These are phyloP conservation scores for Psylliodes chrysocephalus DNA, from an alignment of 2,888 invertebrate genomes.

Conservation along the genomic window DNA sequence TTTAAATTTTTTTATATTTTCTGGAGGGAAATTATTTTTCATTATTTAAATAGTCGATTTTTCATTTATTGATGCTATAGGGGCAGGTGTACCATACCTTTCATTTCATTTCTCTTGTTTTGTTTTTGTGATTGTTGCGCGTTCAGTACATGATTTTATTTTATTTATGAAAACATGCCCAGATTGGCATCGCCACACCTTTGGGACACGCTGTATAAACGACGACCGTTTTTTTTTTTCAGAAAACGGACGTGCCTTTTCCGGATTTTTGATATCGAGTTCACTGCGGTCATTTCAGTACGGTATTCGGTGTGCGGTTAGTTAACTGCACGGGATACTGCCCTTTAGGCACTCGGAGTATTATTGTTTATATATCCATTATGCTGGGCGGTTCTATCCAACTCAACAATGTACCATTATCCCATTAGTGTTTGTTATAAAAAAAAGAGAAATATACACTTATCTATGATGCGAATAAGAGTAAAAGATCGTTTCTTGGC, in stretches of 20 bases:
- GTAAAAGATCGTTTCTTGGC: not conserved
- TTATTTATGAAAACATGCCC: no score
- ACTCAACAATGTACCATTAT: slow-evolving; percentile 24
- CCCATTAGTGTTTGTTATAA: slow-evolving; percentile 5
- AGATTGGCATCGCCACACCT: no score
- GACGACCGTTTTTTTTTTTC: no score
- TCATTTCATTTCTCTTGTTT: no score
- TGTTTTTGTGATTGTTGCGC: no score
- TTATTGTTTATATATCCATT: slow-evolving; percentile 18
- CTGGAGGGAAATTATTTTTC: no score
- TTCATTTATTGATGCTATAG: no score
- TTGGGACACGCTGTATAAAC: no score
- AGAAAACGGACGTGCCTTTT: slow-evolving; percentile 5
- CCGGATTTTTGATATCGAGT: slow-evolving; percentile 17
- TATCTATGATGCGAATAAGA: slow-evolving; percentile 1
- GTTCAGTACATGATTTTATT: no score
- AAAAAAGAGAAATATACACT: slow-evolving; percentile 9
- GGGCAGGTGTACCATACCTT: no score
- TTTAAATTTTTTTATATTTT: no score
- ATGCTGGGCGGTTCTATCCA: slow-evolving; percentile 3
- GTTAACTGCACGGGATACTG: slow-evolving; percentile 12
- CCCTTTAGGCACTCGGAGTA: slow-evolving; percentile 11
- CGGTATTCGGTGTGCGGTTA: slow-evolving; percentile 11
- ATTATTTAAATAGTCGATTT: no score
- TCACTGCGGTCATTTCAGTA: slow-evolving; percentile 6